Evolutionary conservation across 1,140 invertebrate species (phyloP).

Genomic region (Cherax quadricarinatus): DNA sequence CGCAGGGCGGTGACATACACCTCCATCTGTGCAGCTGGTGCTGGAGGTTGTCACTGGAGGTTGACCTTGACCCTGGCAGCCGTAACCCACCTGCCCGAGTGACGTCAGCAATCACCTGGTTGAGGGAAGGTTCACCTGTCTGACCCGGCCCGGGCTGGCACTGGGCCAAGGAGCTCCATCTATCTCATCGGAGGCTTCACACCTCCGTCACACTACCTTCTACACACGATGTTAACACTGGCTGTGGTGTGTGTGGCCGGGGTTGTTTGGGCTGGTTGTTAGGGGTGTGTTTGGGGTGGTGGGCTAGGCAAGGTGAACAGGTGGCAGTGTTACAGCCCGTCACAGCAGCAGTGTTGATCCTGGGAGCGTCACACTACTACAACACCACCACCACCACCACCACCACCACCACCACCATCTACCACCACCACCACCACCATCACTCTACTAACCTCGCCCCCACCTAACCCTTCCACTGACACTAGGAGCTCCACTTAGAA

Average conservation of each 20-base stretch:
- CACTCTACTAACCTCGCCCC: neutral
- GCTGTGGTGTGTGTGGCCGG: too few species aligned
- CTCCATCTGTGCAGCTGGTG: neutral
- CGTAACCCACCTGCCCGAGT: constrained; percentile 38
- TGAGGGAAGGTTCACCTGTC: constrained; percentile 50
- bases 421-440: constrained; percentile 6
- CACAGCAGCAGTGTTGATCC: constrained; percentile 17
- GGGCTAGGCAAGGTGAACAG: constrained; percentile 49
- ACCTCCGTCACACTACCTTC: constrained; percentile 4
- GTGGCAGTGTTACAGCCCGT: constrained; percentile 60
- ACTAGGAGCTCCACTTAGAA: constrained; percentile 33
- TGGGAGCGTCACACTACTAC: constrained; percentile 5
- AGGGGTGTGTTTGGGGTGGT: constrained; percentile 32
- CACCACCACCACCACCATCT: constrained; percentile 33
- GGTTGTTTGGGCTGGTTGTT: neutral
- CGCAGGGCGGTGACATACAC: neutral
- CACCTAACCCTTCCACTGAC: constrained; percentile 16
- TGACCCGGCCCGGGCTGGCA: constrained; percentile 65
- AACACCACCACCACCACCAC: constrained; percentile 30
- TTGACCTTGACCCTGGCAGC: constrained; percentile 61
- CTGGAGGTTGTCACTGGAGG: neutral
- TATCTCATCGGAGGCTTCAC: constrained; percentile 16
- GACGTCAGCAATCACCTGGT: constrained; percentile 65
- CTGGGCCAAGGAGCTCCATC: constrained; percentile 53
- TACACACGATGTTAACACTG: neutral